Evolutionary conservation across 2,888 invertebrate species (phyloP).

Genomic region (Phyllotreta striolata): DNA sequence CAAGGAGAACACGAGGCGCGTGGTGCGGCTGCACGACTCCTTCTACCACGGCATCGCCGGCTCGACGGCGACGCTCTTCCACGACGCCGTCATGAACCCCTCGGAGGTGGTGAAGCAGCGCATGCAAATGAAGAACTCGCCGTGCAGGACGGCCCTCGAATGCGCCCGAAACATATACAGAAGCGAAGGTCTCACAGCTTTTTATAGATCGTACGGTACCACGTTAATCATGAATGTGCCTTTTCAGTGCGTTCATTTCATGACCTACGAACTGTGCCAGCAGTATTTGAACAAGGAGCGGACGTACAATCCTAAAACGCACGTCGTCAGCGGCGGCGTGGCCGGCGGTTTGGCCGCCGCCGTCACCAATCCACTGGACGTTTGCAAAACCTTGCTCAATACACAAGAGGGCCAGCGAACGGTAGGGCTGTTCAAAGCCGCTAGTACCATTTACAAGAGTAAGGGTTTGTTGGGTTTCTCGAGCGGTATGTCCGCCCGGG

Average conservation of each 20-base stretch:
- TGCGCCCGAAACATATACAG: background rate
- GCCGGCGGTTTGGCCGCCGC: constrained; percentile 17
- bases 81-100: constrained; percentile 11
- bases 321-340: constrained; percentile 6
- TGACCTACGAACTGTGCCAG: constrained; percentile 10
- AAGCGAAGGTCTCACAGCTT: constrained; percentile 11
- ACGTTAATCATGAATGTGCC: constrained; percentile 14
- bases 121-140: constrained; percentile 13
- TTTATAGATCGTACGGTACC: constrained; percentile 13
- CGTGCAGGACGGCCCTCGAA: background rate
- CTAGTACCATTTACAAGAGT: background rate
- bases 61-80: constrained; percentile 7
- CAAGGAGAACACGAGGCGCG: background rate
- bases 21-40: background rate
- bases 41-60: constrained; percentile 10
- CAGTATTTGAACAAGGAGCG: constrained; percentile 9
- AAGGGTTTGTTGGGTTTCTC: constrained; percentile 3
- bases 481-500: constrained; percentile 62
- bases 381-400: constrained; percentile 13
- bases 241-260: constrained; percentile 16
- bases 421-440: constrained; percentile 6
- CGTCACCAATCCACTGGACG: constrained; percentile 13
- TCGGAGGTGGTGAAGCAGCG: constrained; percentile 12
- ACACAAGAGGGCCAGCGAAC: constrained; percentile 2
- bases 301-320: constrained; percentile 10